Percentiles rank a stretch among this genome's conserved stretches.
These are phyloP conservation scores for Ophion costatus DNA, from an alignment of 2,888 invertebrate genomes.

Conservation along the genomic window DNA sequence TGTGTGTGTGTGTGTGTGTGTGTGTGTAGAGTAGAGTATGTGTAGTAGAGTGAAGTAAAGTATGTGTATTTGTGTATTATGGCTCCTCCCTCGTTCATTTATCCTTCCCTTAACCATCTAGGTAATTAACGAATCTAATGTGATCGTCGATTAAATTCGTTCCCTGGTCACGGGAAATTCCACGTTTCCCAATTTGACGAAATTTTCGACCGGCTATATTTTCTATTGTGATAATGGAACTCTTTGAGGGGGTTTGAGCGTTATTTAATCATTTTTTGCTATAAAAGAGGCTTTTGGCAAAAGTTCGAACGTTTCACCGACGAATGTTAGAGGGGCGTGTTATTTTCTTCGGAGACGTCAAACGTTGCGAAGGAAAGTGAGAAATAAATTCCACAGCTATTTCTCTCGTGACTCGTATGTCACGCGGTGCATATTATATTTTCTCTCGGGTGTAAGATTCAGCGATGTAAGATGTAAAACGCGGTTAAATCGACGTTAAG, in stretches of 20 bases:
- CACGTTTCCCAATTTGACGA: slow-evolving; percentile 19
- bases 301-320: neutral
- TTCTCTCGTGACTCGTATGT: no score
- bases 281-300: neutral
- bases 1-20: no score
- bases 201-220: slow-evolving; percentile 45
- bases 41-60: no score
- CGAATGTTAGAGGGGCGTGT: neutral
- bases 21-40: no score
- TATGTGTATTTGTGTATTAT: slow-evolving; percentile 15
- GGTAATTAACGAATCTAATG: slow-evolving; percentile 82
- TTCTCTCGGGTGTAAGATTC: no score
- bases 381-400: no score
- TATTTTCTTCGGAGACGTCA: no score
- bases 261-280: neutral
- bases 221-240: slow-evolving; percentile 5
- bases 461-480: no score
- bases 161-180: slow-evolving; percentile 56
- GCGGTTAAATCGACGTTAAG: no score
- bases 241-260: neutral
- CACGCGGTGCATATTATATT: no score
- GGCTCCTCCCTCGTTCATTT: slow-evolving; percentile 17
- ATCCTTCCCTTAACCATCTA: slow-evolving; percentile 61
- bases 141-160: slow-evolving; percentile 77
- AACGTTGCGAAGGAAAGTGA: no score